Percentiles rank a stretch among this genome's conserved stretches.
Evolutionary conservation across 2,113 vertebrate genomes (phyloP).

Genomic region (Trochalopteron elliotii): DNA sequence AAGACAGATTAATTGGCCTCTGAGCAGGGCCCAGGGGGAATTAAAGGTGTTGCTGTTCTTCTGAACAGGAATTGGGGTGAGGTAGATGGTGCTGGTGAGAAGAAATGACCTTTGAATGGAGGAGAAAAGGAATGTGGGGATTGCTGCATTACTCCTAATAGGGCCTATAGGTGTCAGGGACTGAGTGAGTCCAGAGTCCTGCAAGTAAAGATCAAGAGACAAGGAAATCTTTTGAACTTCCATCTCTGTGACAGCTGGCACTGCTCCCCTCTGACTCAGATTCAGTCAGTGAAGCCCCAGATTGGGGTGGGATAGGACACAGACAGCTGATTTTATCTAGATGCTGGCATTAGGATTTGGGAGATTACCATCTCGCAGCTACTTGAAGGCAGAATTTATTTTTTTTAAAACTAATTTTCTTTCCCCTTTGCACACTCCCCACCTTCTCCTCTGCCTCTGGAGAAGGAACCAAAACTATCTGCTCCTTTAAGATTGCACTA

Average conservation of each 20-base stretch:
- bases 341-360: conserved; percentile 5
- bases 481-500: not conserved
- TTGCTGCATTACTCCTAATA: not conserved
- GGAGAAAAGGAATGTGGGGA: not conserved
- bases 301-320: not conserved
- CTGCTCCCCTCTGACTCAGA: not conserved
- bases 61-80: not conserved
- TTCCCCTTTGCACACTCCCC: not conserved
- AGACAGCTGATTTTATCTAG: not conserved
- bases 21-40: not conserved
- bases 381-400: not conserved
- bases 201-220: not conserved
- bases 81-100: not conserved
- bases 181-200: not conserved
- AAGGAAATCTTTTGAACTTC: not conserved
- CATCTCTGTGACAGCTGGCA: not conserved
- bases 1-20: not conserved
- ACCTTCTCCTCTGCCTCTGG: not conserved
- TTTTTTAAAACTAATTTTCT: not conserved
- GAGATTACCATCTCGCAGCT: not conserved
- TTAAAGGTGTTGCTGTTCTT: not conserved
- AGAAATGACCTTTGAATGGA: not conserved
- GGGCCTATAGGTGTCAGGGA: not conserved
- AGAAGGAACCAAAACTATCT: not conserved
- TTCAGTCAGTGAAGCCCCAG: not conserved